phyloP scores from a whole-genome alignment of 92 coral and sea anemone species.

The Chrysogorgia sp. region DNA sequence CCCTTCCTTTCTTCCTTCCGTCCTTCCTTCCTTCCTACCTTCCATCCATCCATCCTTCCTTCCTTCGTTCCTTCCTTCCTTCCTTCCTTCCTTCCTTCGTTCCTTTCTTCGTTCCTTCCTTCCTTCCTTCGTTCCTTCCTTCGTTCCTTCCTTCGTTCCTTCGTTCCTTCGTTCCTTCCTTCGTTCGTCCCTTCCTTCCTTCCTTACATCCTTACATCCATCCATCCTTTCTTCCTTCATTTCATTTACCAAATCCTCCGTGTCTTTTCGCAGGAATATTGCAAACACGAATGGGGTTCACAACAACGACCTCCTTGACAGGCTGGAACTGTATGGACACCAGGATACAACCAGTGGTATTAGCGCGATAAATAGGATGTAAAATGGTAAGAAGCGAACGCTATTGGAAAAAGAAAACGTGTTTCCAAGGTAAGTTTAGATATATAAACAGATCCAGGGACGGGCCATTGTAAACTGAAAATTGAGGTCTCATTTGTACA shows the following conservation, averaged over 20 bases:
- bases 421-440: not conserved
- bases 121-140: not conserved
- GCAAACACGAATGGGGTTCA: slow-evolving; percentile 14
- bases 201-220: not conserved
- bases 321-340: slow-evolving; percentile 25
- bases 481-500: too few species aligned
- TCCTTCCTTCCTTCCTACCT: not conserved
- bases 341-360: slow-evolving; percentile 13
- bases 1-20: not conserved
- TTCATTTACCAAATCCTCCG: slow-evolving; percentile 27
- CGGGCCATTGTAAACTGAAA: too few species aligned
- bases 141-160: not conserved
- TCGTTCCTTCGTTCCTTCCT: not conserved
- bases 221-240: not conserved
- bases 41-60: not conserved
- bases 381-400: not conserved
- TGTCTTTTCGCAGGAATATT: slow-evolving; percentile 17
- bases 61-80: not conserved
- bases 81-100: not conserved
- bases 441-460: not conserved
- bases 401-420: not conserved
- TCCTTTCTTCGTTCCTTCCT: slow-evolving; percentile 10
- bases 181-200: too few species aligned
- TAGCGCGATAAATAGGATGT: slow-evolving; percentile 18
- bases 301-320: not conserved